A percentile compares a stretch with the other conserved stretches of the same genome.
These are phyloP conservation scores for Stramonita haemastoma DNA, from an alignment of 2,888 invertebrate genomes.

Conservation along the genomic window DNA sequence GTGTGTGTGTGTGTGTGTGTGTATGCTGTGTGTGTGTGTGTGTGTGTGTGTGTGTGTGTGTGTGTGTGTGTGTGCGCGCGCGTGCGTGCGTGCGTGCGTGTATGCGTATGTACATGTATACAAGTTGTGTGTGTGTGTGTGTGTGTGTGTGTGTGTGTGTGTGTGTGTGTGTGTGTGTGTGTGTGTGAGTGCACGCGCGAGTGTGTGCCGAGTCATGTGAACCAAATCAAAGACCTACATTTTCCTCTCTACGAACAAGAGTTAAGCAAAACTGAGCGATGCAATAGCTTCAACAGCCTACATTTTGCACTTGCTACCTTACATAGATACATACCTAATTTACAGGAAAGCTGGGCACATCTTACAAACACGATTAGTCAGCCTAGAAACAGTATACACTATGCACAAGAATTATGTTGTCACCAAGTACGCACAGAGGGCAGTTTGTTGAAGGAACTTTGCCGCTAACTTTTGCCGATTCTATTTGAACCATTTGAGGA, in stretches of 20 bases:
- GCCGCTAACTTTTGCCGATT: background rate
- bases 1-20: conserved; percentile 7
- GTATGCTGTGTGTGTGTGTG: background rate
- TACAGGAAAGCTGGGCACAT: too few relatives aligned
- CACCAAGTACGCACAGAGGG: conserved; percentile 17
- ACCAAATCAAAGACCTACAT: background rate
- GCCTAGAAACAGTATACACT: too few relatives aligned
- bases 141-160: conserved; percentile 2
- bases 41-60: too few relatives aligned
- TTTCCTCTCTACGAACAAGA: background rate
- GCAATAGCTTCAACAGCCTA: background rate
- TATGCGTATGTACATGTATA: background rate
- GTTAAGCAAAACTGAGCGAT: background rate
- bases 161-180: background rate
- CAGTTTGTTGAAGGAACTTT: background rate
- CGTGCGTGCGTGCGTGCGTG: background rate
- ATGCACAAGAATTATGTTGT: background rate
- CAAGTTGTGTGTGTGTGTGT: conserved; percentile 1
- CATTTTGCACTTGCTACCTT: background rate
- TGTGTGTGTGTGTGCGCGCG: background rate
- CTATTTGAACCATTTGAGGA: conserved; percentile 3
- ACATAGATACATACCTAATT: background rate
- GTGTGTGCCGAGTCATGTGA: background rate
- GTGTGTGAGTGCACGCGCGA: background rate
- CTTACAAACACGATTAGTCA: too few relatives aligned